phyloP scores from a whole-genome alignment of 2,113 vertebrate species.

The crab-eating macaque (Macaca fascicularis) region T2T-MFA8v1.1 NC_088375.1:9304001-9304500 shows the following conservation, averaged over 20 bases:
- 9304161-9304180: not conserved
- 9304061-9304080: not conserved
- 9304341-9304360: rapidly evolving
- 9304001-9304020: not conserved
- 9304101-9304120: no score
- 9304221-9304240: not conserved
- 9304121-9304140: not conserved
- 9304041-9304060: not conserved
- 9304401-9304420: not conserved
- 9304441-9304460: not conserved
- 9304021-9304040: not conserved
- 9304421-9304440: no score
- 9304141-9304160: not conserved
- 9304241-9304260: not conserved
- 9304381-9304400: not conserved
- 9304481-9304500: not conserved
- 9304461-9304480: not conserved
- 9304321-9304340: not conserved
- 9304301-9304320: not conserved
- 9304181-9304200: not conserved
- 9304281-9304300: not conserved
- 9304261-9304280: not conserved
- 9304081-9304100: not conserved
- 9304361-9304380: not conserved
- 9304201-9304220: not conserved